Evolutionary conservation across 2,888 invertebrate genomes (phyloP), one percentile per base, ranked within the genome.

Genomic region (Trachelus troglodyta): DNA sequence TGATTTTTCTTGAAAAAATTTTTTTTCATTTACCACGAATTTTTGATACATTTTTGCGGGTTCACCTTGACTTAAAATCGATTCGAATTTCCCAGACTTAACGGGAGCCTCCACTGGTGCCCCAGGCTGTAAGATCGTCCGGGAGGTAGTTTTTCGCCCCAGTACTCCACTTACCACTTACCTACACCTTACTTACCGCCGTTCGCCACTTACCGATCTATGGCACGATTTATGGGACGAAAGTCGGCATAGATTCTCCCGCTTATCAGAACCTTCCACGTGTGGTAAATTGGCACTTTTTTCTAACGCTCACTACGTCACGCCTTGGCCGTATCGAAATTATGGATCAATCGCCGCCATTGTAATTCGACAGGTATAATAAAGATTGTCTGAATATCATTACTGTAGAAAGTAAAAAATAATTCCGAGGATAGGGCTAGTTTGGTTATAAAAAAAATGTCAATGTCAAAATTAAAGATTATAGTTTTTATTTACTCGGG

Each of bases 111-210:
- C 23, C 56, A 1, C 6, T 56, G 56, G 23, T 23, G 56, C 56
- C 56, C 9, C 23, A 23, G 71, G 71, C 71, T 71, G 15, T 71
- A 31, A 6, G 71, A 34, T 74, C 74, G 30, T 34, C n/a, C 30
- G 34, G 88, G 86, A 88, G 88, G 88, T 86, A 86, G 87, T 90
- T 90, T 90, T 90, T 90, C 88, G 90, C 86, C 88, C 90, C 86
- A 90, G 88, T 90, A 89, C 88, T 90, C 90, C 87, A 90, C 90
- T 90, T 90, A 89, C 86, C 81, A 83, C 81, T 83, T 83, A 80
- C 33, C 85, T 85, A 85, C 88, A 88, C 86, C 84, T 79, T 82
- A 82, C 74, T 85, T 85, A 88, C 83, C 84, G 81, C 76, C 71
- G 15, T 71, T 33, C 30, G 71, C 33, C 30, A 34, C 31, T 34